Base-by-base conservation (phyloP, 1,140 invertebrate species). In the Drosophila lini region DNA sequence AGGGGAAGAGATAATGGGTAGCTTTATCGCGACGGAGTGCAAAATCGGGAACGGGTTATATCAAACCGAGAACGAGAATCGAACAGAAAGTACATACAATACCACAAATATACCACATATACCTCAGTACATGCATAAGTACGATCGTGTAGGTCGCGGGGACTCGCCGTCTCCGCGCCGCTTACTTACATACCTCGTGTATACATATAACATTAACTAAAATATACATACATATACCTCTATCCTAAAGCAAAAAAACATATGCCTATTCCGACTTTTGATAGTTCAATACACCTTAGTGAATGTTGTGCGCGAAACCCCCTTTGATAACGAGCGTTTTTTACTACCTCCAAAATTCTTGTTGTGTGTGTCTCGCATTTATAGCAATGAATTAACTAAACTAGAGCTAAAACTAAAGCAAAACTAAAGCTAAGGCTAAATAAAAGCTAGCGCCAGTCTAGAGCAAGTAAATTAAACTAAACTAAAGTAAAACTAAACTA, bases 41-140 rank as follows among this genome's bases (percentile, higher is more conserved):
- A 81, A 81, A 78, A 70, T 71, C 55, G 47, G 25, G 69, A 70
- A 74, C 22, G 32, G 63, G 22, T 38, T 48, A 34, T 50, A 67
- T 53, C 32, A 53, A 38, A 28, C 22, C 48, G 63, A 62, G 80
- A 63, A 63, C 58, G 77, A 83, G 71, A 71, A 80, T 55, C 56
- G 68, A 83, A 88, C 84, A 82, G 84, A 78, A 80, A 89, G 84
- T 89, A 89, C 84, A 89, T 89, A 88, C 83, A 88, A 83, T 63
- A 74, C 76, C 85, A 86, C 83, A 86, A 86, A 83, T 89, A 89
- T 89, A 89, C 84, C 84, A 89, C 84, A 89, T 89, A 89, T 89
- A 89, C 84, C 84, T 89, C 84, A 89, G 84, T 89, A 89, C 84
- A 89, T 89, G 74, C 69, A 89, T 89, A 89, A 89, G 84, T 89